Conservation (phyloP, 2,113 vertebrate species). For the Eretmochelys imbricata region DNA sequence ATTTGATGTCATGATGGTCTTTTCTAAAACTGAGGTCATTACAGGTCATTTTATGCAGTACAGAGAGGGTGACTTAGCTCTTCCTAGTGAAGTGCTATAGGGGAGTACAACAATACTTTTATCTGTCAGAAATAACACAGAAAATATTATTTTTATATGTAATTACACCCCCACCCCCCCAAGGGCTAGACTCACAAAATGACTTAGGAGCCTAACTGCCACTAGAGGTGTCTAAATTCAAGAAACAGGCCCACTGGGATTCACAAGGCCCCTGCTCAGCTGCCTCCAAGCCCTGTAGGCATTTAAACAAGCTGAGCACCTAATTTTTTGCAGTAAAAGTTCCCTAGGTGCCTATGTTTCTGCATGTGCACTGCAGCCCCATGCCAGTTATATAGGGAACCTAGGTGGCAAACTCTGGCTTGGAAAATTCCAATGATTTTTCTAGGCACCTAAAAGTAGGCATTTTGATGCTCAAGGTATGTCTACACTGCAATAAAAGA, state of each 20-base stretch:
- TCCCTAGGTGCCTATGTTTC: background rate
- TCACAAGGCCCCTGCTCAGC: background rate
- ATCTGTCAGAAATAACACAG: background rate
- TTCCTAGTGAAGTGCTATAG: background rate
- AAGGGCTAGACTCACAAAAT: background rate
- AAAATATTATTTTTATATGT: constrained; percentile 34
- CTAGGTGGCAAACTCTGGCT: too few species aligned
- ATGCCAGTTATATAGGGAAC: background rate
- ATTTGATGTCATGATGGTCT: constrained; percentile 24
- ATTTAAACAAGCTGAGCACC: background rate
- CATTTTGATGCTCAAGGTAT: too few species aligned
- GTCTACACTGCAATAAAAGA: too few species aligned
- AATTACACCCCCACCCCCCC: background rate
- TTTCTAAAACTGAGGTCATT: constrained; percentile 19
- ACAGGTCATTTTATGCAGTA: constrained; percentile 24
- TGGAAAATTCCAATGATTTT: too few species aligned
- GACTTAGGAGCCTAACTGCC: background rate
- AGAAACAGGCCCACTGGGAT: background rate
- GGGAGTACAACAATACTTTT: background rate
- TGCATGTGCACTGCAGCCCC: background rate
- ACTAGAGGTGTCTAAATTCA: background rate
- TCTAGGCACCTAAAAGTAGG: too few species aligned
- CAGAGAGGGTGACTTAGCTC: background rate
- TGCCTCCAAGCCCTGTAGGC: background rate
- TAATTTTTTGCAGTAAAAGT: background rate